phyloP scores from a whole-genome alignment of 2,888 invertebrate species.

The Agapetus fuscipes region DNA sequence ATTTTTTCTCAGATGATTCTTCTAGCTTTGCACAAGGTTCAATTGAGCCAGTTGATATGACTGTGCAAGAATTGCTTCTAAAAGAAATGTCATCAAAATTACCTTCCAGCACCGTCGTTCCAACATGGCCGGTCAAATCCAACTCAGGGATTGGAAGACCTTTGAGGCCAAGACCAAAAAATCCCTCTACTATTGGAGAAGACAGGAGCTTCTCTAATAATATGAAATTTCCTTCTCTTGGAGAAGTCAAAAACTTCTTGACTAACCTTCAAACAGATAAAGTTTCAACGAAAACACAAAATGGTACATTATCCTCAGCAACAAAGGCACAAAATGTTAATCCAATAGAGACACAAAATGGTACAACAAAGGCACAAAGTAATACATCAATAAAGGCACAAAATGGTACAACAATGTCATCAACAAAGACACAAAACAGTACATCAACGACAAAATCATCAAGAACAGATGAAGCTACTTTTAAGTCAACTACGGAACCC shows the following conservation, averaged over 20 bases:
- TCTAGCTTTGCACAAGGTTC: conserved; percentile 28
- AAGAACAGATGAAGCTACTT: background rate
- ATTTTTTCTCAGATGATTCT: background rate
- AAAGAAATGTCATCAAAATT: conserved; percentile 23
- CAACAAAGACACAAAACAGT: conserved; percentile 13
- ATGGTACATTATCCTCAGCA: conserved; percentile 1
- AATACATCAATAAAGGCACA: too few species aligned
- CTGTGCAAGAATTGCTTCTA: conserved; percentile 28
- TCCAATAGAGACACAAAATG: conserved; percentile 7
- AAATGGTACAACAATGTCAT: background rate
- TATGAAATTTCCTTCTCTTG: conserved; percentile 14
- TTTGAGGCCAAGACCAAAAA: conserved; percentile 52
- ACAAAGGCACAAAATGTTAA: background rate
- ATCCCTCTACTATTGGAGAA: conserved; percentile 24
- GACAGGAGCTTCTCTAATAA: conserved; percentile 27
- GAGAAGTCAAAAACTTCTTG: conserved; percentile 20
- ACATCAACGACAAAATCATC: conserved; percentile 25
- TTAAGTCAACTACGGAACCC: conserved; percentile 8
- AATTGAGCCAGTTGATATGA: conserved; percentile 30
- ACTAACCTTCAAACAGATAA: conserved; percentile 16
- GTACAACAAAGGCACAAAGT: conserved; percentile 27
- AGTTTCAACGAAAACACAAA: too few species aligned
- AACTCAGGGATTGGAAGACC: conserved; percentile 68
- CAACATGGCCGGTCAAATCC: conserved; percentile 68
- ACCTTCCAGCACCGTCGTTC: conserved; percentile 13